Evolutionary conservation across 2,113 vertebrate species (phyloP).

Genomic region (Trachemys scripta): DNA sequence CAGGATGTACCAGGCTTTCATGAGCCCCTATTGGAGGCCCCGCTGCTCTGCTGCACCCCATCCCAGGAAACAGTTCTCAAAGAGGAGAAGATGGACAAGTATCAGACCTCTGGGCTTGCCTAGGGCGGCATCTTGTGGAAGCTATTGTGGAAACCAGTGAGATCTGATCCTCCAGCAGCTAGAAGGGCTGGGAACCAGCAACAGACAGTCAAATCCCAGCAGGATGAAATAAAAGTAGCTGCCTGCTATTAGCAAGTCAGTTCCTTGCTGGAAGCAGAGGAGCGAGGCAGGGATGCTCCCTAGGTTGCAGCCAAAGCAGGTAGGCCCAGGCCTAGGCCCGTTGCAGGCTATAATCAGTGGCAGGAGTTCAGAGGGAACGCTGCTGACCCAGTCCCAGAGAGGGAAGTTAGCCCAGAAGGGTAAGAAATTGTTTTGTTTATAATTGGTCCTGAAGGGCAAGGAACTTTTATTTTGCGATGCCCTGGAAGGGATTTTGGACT

Average conservation of each 20-base stretch:
- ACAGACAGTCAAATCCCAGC: neutral
- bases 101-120: neutral
- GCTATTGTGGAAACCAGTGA: neutral
- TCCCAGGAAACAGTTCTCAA: neutral
- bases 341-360: neutral
- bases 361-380: neutral
- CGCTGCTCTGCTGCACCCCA: neutral
- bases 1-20: neutral
- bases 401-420: neutral
- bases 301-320: neutral
- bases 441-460: neutral
- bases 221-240: neutral
- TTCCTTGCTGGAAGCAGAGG: neutral
- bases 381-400: neutral
- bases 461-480: too few relatives aligned
- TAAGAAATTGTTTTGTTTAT: neutral
- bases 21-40: too few relatives aligned
- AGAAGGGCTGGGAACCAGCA: neutral
- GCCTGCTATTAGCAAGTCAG: neutral
- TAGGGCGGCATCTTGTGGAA: neutral
- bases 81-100: neutral
- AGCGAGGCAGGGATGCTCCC: neutral
- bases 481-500: too few relatives aligned
- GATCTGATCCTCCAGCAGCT: neutral
- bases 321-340: too few relatives aligned